Conservation (phyloP, 2,113 vertebrate species). For the Echinops telfairi region DNA sequence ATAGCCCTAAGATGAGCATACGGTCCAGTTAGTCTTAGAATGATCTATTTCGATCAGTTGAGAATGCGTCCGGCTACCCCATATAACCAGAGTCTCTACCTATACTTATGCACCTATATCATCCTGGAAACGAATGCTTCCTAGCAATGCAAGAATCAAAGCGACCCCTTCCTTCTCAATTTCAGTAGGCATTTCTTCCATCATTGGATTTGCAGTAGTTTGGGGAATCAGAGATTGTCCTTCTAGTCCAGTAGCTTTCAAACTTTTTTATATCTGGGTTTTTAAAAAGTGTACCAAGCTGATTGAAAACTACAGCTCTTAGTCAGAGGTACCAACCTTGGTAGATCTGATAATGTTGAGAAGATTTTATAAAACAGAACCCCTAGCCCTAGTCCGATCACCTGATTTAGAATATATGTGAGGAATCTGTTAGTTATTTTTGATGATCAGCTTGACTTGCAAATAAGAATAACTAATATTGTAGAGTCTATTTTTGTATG, state of each 20-base stretch:
- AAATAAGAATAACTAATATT: background rate
- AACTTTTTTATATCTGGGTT: background rate
- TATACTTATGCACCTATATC: background rate
- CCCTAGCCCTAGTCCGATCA: background rate
- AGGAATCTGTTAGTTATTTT: background rate
- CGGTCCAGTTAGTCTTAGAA: background rate
- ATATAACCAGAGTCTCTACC: background rate
- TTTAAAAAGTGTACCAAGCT: background rate
- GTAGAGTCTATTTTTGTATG: background rate
- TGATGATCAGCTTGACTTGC: background rate
- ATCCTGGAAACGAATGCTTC: background rate
- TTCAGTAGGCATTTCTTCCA: background rate
- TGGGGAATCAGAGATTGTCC: conserved; percentile 8
- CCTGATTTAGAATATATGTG: conserved; percentile 24
- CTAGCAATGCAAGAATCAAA: background rate
- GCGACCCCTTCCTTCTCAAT: background rate
- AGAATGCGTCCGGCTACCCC: background rate
- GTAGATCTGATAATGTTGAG: background rate
- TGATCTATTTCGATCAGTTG: background rate
- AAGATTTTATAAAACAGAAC: background rate
- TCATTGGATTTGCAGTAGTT: background rate
- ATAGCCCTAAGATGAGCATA: background rate
- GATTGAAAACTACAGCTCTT: conserved; percentile 18
- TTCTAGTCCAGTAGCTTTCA: background rate
- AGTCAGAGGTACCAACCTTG: background rate